phyloP scores from a whole-genome alignment of 2,113 vertebrate genomes.

The Zosterops hypoxanthus region DNA sequence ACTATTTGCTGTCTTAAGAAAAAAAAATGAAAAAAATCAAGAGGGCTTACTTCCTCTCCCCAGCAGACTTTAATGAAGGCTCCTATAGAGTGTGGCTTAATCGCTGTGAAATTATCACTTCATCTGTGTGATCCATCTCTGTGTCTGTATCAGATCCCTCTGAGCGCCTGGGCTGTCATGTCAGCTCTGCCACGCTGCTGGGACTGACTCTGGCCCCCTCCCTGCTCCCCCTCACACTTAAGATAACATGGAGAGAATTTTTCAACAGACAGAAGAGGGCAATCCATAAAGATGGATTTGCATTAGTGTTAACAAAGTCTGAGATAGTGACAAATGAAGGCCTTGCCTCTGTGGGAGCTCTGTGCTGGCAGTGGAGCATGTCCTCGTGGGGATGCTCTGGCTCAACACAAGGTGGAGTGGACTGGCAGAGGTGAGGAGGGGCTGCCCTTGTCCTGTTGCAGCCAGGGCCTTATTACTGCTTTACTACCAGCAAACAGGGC shows the following conservation, averaged over 20 bases:
- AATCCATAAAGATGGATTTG: constrained; percentile 28
- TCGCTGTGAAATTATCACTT: constrained; percentile 52
- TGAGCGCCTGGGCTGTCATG: not conserved
- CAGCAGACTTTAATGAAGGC: constrained; percentile 40
- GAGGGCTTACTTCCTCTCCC: not conserved
- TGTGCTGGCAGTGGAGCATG: fast-evolving
- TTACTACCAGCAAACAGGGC: not conserved
- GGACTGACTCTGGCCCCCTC: not conserved
- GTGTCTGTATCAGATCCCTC: constrained; percentile 22
- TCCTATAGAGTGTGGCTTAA: constrained; percentile 42
- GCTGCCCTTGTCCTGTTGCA: not conserved
- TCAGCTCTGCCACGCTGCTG: not conserved
- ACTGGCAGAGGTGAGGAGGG: not conserved
- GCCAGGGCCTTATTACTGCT: too few species aligned
- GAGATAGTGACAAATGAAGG: not conserved
- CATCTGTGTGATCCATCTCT: constrained; percentile 34
- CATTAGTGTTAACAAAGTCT: not conserved
- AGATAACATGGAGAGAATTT: constrained; percentile 4
- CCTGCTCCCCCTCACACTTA: not conserved
- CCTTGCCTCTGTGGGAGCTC: not conserved
- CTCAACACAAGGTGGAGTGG: not conserved
- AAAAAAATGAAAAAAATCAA: not conserved
- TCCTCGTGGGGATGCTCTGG: not conserved
- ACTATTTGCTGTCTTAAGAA: not conserved
- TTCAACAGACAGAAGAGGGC: not conserved